Percentiles rank a stretch among this genome's conserved stretches.
Evolutionary conservation across 1,140 invertebrate genomes (phyloP).

Genomic region (Papilio polyxenes): DNA sequence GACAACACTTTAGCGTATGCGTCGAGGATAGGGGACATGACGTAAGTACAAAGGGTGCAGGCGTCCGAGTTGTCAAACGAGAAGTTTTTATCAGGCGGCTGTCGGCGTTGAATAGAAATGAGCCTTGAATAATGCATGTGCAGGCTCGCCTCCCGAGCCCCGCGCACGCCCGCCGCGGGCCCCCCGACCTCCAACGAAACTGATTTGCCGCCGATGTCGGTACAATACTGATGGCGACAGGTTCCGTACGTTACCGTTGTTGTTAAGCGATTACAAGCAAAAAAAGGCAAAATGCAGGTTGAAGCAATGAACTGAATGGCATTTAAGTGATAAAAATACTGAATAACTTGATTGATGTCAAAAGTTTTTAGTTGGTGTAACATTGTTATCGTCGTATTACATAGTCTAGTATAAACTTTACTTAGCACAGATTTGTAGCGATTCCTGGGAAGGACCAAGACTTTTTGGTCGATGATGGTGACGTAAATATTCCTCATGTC

Average conservation of each 20-base stretch:
- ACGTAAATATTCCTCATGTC: background rate
- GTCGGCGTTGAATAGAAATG: slow-evolving; percentile 78
- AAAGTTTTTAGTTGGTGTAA: background rate
- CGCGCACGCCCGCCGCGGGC: slow-evolving; percentile 42
- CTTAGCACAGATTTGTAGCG: no score
- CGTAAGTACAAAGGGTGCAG: slow-evolving; percentile 77
- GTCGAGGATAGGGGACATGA: slow-evolving; percentile 60
- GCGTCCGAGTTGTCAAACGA: slow-evolving; percentile 77
- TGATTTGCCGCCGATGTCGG: slow-evolving; percentile 64
- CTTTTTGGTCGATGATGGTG: background rate
- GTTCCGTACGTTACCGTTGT: slow-evolving; percentile 51
- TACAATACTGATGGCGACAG: slow-evolving; percentile 55
- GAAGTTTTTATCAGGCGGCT: slow-evolving; percentile 78
- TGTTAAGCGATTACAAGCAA: slow-evolving; percentile 42
- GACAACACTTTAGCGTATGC: slow-evolving; percentile 42
- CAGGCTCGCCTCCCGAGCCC: slow-evolving; percentile 48
- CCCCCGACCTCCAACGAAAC: slow-evolving; percentile 51
- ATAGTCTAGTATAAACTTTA: no score
- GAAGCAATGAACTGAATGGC: slow-evolving; percentile 32
- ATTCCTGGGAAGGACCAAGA: background rate
- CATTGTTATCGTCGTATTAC: background rate
- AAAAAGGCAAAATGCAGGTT: slow-evolving; percentile 31
- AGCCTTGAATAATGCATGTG: slow-evolving; percentile 77
- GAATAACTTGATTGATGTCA: background rate
- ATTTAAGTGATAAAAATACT: background rate